Evolutionary conservation across 2,888 invertebrate species (phyloP), one percentile per base, ranked within the genome.

Genomic region (Petrolisthes cinctipes): DNA sequence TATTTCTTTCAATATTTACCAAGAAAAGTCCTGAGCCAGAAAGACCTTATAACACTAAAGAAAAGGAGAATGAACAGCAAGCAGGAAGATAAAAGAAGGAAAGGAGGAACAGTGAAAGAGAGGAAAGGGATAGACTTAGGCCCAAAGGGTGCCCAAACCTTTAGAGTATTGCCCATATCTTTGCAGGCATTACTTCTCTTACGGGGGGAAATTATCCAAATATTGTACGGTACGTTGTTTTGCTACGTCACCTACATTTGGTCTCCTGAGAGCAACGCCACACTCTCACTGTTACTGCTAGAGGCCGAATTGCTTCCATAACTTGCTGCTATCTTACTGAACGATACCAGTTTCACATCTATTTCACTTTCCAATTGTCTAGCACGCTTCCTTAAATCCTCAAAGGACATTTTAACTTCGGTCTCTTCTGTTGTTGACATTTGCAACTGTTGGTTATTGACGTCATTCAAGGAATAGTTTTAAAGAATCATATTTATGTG

Each of bases 331-430:
- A 99, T 94, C 94, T 99, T 99, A 93, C 98, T 98, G 92, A 98
- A 97, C 6, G 97, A 97, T 2, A 99, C 97, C 91, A 99, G 94
- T 93, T 99, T 99, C 14, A 97, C 94, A 93, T 99, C 99, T 91
- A 99, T 97, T 93, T 98, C 99, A 94, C 98, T 99, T 93, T 99
- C 99, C 83, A 99, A 93, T 89, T 96, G 95, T 89, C 99, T 94
- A 1, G 99, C 99, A 93, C 88, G 81, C 53, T 88, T 90, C 56
- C 90, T 56, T 61, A 90, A 81, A 79, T 90, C 90, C 76, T 90
- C 90, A 66, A 90, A 90, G 53, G 90, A 90, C 90, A 90, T 90
- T 85, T 87, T 90, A 20, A 82, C 87, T 66, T 79, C 79, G 14
- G 56, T 9, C 11, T 85, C 86, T 51, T 73, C 81, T 68, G 75